Base-by-base conservation (phyloP, 2,113 vertebrate species). In the Steatornis caripensis region DNA sequence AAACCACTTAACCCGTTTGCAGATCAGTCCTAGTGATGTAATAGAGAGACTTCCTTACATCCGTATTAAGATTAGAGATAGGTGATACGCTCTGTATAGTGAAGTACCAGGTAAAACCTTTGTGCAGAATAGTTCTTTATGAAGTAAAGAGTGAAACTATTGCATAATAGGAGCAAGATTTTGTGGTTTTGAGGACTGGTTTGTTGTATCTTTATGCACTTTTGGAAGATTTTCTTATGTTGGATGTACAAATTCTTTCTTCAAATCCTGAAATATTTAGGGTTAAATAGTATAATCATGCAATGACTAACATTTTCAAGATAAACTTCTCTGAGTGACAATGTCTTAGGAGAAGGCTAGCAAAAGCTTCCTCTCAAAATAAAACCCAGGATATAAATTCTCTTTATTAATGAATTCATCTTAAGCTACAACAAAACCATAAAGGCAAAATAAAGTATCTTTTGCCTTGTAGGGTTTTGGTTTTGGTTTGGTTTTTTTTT, bases 401-500 rank as follows among this genome's bases (percentile, higher is more conserved):
- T 48, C 5, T 9, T 41, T 86, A 55, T 23, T 69, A 54, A 39
- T 45, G 6, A 79, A 29, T 37, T 53, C 0, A 36, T 49, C 8
- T 74, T 51, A 51, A 69, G 10, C 1, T 11, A 46, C 26, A 30
- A 37, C 9, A 65, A 58, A 72, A 48, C 0, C 10, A 70, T 11
- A 53, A 24, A 34, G 13, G 2, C 1, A 55, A 68, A 45, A 16
- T 1, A 55, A 27, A 5, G 15, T 8, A 27, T 13, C 0, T 12
- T 45, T 77, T 54, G 1, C 4, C 4, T 60, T 16, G 5, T n/a
- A n/a, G n/a, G n/a, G n/a, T n/a, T 6, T 24, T 24, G 9, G 18
- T 49, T 21, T 49, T 49, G 8, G 21, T 49, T 49, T 49, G 7
- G 21, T 10, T 51, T 26, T 27, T 53, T 54, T 54, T 29, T 9